phyloP scores from a whole-genome alignment of 1,140 invertebrate genomes.

The Oedothorax gibbosus region DNA sequence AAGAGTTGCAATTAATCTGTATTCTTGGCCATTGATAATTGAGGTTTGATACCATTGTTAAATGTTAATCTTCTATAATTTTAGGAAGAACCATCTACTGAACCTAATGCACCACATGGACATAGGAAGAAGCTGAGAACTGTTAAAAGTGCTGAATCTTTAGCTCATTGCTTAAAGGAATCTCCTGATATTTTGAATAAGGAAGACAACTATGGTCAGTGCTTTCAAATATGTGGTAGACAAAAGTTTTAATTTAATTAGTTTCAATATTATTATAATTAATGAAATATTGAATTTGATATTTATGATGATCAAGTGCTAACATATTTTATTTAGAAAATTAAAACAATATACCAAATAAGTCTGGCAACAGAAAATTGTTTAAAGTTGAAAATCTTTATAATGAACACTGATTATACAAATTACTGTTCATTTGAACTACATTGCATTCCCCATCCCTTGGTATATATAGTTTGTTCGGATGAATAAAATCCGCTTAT shows the following conservation, averaged over 20 bases:
- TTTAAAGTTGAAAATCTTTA: neutral
- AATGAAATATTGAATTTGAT: neutral
- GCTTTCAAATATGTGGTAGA: neutral
- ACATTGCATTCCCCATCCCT: neutral
- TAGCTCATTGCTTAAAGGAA: conserved; percentile 67
- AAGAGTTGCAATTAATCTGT: too few species aligned
- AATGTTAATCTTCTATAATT: neutral
- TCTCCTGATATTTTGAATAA: conserved; percentile 47
- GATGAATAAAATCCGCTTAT: too few species aligned
- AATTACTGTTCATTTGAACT: too few species aligned
- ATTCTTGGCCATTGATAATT: too few species aligned
- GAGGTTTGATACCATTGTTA: neutral
- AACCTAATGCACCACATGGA: conserved; percentile 58
- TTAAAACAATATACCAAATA: neutral
- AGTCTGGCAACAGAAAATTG: neutral
- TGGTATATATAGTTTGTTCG: too few species aligned
- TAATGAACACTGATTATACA: too few species aligned
- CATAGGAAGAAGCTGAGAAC: conserved; percentile 73
- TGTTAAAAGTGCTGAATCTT: conserved; percentile 79
- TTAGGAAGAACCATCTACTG: conserved; percentile 63
- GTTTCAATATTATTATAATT: neutral
- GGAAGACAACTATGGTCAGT: conserved; percentile 32
- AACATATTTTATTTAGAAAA: too few species aligned
- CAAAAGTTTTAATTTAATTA: neutral
- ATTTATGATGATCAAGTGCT: too few species aligned